phyloP scores from a whole-genome alignment of 2,888 invertebrate species.

The Conops quadrifasciatus region DNA sequence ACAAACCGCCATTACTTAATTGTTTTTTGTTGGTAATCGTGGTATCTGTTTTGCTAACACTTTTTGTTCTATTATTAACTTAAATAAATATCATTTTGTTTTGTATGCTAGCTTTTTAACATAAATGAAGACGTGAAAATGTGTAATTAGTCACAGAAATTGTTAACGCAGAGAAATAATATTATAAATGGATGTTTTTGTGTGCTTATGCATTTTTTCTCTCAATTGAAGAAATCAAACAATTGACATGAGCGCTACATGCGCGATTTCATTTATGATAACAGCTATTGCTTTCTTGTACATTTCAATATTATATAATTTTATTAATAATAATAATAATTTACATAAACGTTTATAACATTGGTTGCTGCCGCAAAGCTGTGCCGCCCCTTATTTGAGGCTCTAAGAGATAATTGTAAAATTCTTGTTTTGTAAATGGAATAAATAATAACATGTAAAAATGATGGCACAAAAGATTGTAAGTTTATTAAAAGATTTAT shows the following conservation, averaged over 20 bases:
- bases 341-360: slow-evolving; percentile 1
- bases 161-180: too few species aligned
- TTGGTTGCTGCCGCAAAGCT: neutral
- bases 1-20: neutral
- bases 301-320: slow-evolving; percentile 7
- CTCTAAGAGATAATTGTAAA: slow-evolving; percentile 17
- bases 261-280: neutral
- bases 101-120: neutral
- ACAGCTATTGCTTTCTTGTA: neutral
- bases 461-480: slow-evolving; percentile 21
- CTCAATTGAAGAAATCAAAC: too few species aligned
- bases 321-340: neutral
- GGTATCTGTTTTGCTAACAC: neutral
- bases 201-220: too few species aligned
- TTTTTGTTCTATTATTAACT: neutral
- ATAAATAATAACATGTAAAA: slow-evolving; percentile 24
- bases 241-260: neutral
- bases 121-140: neutral
- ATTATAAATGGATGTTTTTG: neutral
- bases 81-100: neutral
- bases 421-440: slow-evolving; percentile 16
- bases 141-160: neutral
- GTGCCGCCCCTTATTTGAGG: slow-evolving; percentile 14
- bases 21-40: neutral
- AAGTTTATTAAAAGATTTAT: slow-evolving; percentile 18